Base-by-base conservation (phyloP, 2,797 vertebrate species). In the Limosa lapponica region DNA sequence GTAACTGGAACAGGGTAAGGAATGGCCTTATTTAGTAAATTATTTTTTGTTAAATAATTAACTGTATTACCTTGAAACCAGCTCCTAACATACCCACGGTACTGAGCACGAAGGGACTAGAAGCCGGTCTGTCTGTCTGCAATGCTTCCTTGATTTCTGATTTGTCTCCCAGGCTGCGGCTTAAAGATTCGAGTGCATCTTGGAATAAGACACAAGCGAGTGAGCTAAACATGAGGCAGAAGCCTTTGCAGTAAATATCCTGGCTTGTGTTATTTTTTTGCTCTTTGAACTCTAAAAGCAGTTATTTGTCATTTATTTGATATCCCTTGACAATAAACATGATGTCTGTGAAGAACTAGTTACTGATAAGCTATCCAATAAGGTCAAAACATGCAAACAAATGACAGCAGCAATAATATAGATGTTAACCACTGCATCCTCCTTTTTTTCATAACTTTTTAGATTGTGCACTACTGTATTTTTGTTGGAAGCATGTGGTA, bases 261-360 rank as follows among this genome's bases (percentile, higher is more conserved):
- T 92, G 75, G 59, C 43, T 96, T 96, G 81, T 71, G 41, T 84
- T 84, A 91, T 94, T 96, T 96, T 96, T 96, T 88, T 93, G 75
- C 86, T 95, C 93, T 95, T 96, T 96, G 86, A 89, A 96, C 93
- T 96, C 95, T 90, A 90, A 96, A 96, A 91, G 77, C 74, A 92
- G 94, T 92, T 97, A 89, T 94, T 93, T 97, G 88, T 69, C 87
- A 88, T 97, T 96, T 93, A 90, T 96, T 97, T 96, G 92, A 93
- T 95, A 89, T 85, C 78, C 49, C 71, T 88, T 95, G 96, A 96
- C 95, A 90, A 90, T 89, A 92, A 78, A 93, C 92, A 93, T 59
- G 71, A 92, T 93, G 92, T 79, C 91, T 93, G 55, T 58, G 93
- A 92, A 75, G 90, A 97, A 90, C 75, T 58, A 87, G 82, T 62